A percentile compares a stretch with the other conserved stretches of the same genome.
Evolutionary conservation across 2,888 invertebrate genomes (phyloP).

Genomic region (Sphecodes monilicornis): DNA sequence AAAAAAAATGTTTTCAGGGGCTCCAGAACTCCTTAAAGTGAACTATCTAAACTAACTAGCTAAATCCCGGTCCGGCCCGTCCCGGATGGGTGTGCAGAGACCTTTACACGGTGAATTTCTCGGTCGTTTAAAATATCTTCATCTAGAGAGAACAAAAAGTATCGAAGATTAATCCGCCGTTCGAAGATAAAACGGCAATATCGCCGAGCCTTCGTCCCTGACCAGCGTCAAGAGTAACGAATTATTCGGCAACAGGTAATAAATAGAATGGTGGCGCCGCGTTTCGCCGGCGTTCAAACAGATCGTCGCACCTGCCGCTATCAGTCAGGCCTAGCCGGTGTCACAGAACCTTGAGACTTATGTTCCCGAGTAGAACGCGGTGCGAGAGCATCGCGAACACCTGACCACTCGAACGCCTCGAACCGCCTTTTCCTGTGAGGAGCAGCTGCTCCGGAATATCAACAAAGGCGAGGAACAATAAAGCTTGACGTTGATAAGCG

Average conservation of each 20-base stretch:
- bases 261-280: constrained; percentile 43
- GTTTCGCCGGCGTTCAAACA: constrained; percentile 8
- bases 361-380: background rate
- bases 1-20: too few relatives aligned
- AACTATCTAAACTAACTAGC: too few relatives aligned
- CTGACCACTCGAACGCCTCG: background rate
- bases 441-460: constrained; percentile 23
- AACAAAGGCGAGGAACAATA: constrained; percentile 18
- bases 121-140: too few relatives aligned
- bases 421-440: background rate
- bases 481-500: constrained; percentile 21
- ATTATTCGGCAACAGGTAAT: constrained; percentile 7
- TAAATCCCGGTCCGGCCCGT: too few relatives aligned
- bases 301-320: constrained; percentile 53
- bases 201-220: background rate
- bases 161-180: too few relatives aligned
- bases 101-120: too few relatives aligned
- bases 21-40: too few relatives aligned
- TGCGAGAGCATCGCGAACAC: background rate
- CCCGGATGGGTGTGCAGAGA: too few relatives aligned
- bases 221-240: background rate
- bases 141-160: too few relatives aligned
- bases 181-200: background rate
- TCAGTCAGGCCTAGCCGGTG: constrained; percentile 23
- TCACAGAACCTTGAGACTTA: constrained; percentile 34